phyloP scores from a whole-genome alignment of 2,888 invertebrate genomes.

The Athalia cordata region DNA sequence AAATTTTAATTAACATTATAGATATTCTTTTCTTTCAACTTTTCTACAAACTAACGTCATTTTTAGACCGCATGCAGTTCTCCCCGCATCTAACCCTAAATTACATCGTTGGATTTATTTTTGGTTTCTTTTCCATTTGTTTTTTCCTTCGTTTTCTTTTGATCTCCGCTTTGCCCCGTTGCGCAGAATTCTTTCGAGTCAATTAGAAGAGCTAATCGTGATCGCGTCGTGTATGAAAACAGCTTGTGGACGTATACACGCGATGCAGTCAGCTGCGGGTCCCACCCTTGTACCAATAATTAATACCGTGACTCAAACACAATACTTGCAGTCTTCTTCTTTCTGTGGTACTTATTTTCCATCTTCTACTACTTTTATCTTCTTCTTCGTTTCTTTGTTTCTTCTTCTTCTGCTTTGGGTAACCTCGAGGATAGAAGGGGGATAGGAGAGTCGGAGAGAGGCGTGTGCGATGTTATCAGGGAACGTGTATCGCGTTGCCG shows the following conservation, averaged over 20 bases:
- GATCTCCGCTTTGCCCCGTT: too few relatives aligned
- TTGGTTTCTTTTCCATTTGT: too few relatives aligned
- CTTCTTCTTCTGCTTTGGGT: neutral
- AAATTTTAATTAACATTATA: too few relatives aligned
- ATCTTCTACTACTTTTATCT: neutral
- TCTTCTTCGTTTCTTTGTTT: neutral
- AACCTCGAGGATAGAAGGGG: neutral
- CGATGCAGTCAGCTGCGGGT: neutral
- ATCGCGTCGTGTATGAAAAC: conserved; percentile 10
- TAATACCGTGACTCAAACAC: conserved; percentile 43
- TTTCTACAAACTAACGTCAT: too few relatives aligned
- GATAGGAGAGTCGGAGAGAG: conserved; percentile 21
- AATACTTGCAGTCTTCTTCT: conserved; percentile 31
- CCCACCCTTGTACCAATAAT: conserved; percentile 34
- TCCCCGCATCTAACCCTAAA: too few relatives aligned
- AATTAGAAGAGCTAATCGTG: conserved; percentile 34
- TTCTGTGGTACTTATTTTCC: neutral
- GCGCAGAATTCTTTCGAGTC: conserved; percentile 2
- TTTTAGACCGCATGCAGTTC: too few relatives aligned
- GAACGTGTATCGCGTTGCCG: conserved; percentile 42
- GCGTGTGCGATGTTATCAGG: conserved; percentile 44
- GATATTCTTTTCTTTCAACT: too few relatives aligned
- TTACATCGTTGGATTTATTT: too few relatives aligned
- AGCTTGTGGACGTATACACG: too few relatives aligned
- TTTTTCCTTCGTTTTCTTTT: too few relatives aligned